phyloP scores from a whole-genome alignment of 1,140 invertebrate species.

The Aphaenogaster ashmeadi region DNA sequence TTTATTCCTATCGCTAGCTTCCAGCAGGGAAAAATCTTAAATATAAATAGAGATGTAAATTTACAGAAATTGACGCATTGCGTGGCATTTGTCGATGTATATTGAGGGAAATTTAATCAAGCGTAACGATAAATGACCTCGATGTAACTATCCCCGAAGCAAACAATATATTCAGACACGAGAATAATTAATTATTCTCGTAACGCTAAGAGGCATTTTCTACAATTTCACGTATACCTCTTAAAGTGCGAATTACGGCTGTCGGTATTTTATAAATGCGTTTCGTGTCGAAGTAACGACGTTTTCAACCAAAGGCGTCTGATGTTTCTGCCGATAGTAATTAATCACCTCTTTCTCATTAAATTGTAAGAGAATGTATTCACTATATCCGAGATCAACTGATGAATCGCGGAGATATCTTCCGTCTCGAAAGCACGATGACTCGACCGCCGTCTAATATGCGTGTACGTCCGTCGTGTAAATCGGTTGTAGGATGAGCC shows the following conservation, averaged over 20 bases:
- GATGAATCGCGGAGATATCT: conserved; percentile 19
- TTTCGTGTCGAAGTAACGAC: background rate
- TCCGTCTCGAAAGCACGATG: conserved; percentile 7
- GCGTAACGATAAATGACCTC: conserved; percentile 34
- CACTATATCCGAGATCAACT: background rate
- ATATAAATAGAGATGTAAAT: background rate
- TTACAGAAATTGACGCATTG: conserved; percentile 9
- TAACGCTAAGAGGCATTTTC: conserved; percentile 5
- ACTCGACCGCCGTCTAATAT: background rate
- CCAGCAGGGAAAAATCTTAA: background rate
- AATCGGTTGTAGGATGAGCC: conserved; percentile 9
- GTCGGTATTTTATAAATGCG: conserved; percentile 33
- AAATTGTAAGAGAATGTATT: conserved; percentile 25
- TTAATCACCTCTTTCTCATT: conserved; percentile 42
- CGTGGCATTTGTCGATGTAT: background rate
- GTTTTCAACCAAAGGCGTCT: background rate
- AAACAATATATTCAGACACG: background rate
- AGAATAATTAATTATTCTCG: conserved; percentile 35
- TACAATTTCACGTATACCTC: background rate
- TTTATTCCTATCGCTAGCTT: background rate
- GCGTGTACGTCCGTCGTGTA: conserved; percentile 20
- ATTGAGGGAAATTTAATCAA: conserved; percentile 34
- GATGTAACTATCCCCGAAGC: conserved; percentile 32
- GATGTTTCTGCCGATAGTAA: conserved; percentile 27
- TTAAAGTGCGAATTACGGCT: conserved; percentile 17